Conservation (phyloP, 2,888 invertebrate genomes). For the Morinoia aosen region DNA sequence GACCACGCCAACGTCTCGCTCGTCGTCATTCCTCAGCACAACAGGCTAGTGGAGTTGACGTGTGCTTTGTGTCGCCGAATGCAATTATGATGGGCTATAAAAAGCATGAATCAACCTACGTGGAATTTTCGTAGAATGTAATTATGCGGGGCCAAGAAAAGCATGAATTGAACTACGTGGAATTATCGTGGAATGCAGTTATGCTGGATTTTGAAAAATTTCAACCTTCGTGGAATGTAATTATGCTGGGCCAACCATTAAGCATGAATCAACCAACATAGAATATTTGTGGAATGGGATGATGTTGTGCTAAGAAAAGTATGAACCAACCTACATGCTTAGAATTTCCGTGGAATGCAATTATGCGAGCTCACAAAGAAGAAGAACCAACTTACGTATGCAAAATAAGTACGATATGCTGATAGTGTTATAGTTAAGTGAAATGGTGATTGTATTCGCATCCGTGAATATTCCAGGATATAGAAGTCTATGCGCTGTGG, state of each 20-base stretch:
- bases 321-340: no score
- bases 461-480: no score
- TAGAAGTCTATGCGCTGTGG: no score
- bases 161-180: no score
- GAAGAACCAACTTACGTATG: neutral
- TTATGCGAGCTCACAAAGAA: neutral
- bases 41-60: slow-evolving; percentile 44
- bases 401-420: neutral
- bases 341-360: neutral
- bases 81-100: neutral
- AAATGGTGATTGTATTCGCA: no score
- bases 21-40: slow-evolving; percentile 73
- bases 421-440: neutral
- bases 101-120: neutral
- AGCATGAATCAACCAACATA: no score
- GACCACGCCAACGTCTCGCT: slow-evolving; percentile 96
- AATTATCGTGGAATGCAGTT: no score
- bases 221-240: no score
- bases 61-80: neutral
- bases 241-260: no score
- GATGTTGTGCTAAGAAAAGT: no score
- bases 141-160: neutral
- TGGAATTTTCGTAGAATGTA: neutral
- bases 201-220: no score
- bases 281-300: no score